Percentiles rank a stretch among this genome's conserved stretches.
Conservation (phyloP, 2,797 vertebrate genomes). For the Enteromius thamalakanensis region DNA sequence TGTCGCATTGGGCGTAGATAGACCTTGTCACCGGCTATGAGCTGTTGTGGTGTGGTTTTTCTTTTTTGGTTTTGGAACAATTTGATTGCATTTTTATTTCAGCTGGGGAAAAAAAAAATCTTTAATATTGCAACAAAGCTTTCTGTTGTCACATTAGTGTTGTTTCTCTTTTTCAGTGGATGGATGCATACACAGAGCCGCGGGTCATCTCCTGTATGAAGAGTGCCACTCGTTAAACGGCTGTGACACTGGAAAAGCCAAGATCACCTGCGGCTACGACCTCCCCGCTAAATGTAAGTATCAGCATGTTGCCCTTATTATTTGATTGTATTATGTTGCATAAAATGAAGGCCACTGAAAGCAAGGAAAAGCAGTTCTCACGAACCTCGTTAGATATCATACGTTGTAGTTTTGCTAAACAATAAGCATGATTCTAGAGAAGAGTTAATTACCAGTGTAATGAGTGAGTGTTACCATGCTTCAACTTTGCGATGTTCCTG, state of each 20-base stretch:
- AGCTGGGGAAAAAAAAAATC: neutral
- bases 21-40: neutral
- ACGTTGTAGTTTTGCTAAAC: constrained; percentile 22
- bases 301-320: constrained; percentile 26
- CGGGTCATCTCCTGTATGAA: constrained; percentile 90
- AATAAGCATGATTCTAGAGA: constrained; percentile 35
- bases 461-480: constrained; percentile 33
- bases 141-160: constrained; percentile 8
- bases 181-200: constrained; percentile 97
- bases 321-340: constrained; percentile 11
- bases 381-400: neutral
- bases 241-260: constrained; percentile 95
- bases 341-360: neutral
- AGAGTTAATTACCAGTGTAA: constrained; percentile 50
- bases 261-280: constrained; percentile 96
- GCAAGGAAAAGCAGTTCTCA: neutral
- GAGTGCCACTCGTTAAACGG: constrained; percentile 94
- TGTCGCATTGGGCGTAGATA: neutral
- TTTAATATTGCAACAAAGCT: neutral
- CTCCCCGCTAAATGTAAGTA: constrained; percentile 97
- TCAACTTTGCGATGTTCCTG: constrained; percentile 46
- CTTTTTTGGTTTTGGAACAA: neutral
- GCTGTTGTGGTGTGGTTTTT: neutral
- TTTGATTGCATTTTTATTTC: neutral
- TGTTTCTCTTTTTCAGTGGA: constrained; percentile 83